phyloP scores from a whole-genome alignment of 2,888 invertebrate species.

The Autographa pulchrina region DNA sequence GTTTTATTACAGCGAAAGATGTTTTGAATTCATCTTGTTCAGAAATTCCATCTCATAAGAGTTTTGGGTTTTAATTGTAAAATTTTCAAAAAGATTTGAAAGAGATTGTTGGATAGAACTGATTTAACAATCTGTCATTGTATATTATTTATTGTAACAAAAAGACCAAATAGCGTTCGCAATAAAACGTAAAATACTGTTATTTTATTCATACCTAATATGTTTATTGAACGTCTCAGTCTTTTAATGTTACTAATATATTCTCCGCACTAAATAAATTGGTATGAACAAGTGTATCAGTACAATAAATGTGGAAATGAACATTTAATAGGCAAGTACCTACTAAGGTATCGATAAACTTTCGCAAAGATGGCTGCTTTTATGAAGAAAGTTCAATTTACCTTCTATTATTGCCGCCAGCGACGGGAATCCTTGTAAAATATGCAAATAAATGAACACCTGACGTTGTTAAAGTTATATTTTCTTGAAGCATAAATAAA shows the following conservation, averaged over 20 bases:
- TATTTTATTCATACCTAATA: constrained; percentile 57
- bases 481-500: constrained; percentile 36
- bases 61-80: too few relatives aligned
- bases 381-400: constrained; percentile 8
- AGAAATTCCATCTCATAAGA: too few relatives aligned
- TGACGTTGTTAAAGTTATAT: constrained; percentile 26
- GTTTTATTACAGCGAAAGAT: background rate
- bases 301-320: constrained; percentile 36
- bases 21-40: too few relatives aligned
- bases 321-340: constrained; percentile 13
- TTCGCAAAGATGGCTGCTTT: constrained; percentile 16
- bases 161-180: constrained; percentile 35
- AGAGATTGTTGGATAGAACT: too few relatives aligned
- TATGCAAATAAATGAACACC: constrained; percentile 38
- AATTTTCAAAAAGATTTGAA: too few relatives aligned
- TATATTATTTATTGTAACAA: background rate
- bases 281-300: constrained; percentile 21
- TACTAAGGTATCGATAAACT: constrained; percentile 5
- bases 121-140: background rate
- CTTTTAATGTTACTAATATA: constrained; percentile 53
- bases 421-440: constrained; percentile 50
- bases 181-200: constrained; percentile 63
- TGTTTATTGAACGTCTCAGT: constrained; percentile 53
- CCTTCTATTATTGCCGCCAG: constrained; percentile 16
- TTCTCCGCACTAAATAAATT: constrained; percentile 43